Conservation (phyloP, 2,888 invertebrate species). For the Stegophylla sp. region DNA sequence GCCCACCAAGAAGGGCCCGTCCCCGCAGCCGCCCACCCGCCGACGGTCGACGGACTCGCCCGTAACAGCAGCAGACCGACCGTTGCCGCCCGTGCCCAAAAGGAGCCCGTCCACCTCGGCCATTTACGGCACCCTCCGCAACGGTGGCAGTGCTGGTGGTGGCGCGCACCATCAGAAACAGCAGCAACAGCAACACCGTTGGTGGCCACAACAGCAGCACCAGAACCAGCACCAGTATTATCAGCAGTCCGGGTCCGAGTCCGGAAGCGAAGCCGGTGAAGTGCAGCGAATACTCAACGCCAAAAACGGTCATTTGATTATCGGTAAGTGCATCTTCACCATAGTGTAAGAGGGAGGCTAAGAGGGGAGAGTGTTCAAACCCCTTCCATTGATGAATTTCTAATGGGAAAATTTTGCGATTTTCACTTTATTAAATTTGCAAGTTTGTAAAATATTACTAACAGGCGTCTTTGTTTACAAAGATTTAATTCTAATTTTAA, state of each 20-base stretch:
- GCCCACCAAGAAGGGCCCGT: constrained; percentile 62
- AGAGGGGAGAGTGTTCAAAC: no score
- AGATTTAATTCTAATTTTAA: no score
- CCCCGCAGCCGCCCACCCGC: constrained; percentile 62
- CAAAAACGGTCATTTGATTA: constrained; percentile 37
- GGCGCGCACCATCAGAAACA: constrained; percentile 14
- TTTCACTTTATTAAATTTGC: no score
- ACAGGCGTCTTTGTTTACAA: no score
- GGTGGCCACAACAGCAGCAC: constrained; percentile 20
- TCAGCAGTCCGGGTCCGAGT: constrained; percentile 70
- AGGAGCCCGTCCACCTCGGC: constrained; percentile 55
- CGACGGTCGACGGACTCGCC: constrained; percentile 47
- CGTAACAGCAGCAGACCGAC: constrained; percentile 60
- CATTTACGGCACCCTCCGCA: constrained; percentile 59
- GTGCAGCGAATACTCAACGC: constrained; percentile 71
- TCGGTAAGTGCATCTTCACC: constrained; percentile 27
- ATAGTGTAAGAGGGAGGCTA: no score
- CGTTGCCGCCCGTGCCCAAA: constrained; percentile 61
- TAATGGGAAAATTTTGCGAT: no score
- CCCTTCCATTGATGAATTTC: no score
- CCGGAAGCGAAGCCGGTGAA: constrained; percentile 77
- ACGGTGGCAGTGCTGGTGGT: background rate
- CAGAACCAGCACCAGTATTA: constrained; percentile 43
- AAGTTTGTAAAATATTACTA: no score
- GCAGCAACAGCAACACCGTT: constrained; percentile 1